phyloP scores from a whole-genome alignment of 2,797 vertebrate genomes.

The Steatocranus sp. region DNA sequence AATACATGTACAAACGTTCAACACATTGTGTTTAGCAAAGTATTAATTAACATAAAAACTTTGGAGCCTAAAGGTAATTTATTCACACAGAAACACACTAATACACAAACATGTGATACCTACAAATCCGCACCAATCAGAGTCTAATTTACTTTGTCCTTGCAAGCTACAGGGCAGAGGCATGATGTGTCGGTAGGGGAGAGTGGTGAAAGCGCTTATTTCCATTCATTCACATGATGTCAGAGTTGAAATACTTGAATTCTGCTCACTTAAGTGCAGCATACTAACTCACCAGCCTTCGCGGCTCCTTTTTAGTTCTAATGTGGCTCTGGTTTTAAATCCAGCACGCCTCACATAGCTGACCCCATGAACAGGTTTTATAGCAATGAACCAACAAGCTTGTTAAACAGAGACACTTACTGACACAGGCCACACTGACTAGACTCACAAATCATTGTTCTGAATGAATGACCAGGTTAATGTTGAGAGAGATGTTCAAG shows the following conservation, averaged over 20 bases:
- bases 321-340: constrained; percentile 8
- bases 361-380: constrained; percentile 14
- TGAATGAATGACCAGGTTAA: not conserved
- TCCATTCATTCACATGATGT: constrained; percentile 17
- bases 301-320: not conserved
- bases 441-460: constrained; percentile 7
- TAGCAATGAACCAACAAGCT: not conserved
- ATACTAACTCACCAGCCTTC: not conserved
- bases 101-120: constrained; percentile 3
- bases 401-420: not conserved
- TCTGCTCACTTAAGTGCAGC: not conserved
- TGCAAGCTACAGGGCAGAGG: constrained; percentile 17
- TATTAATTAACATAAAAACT: constrained; percentile 5
- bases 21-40: not conserved
- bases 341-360: not conserved
- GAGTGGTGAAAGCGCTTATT: constrained; percentile 40
- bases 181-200: not conserved
- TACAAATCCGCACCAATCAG: not conserved
- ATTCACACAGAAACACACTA: not conserved
- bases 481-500: not conserved
- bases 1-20: not conserved
- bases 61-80: not conserved
- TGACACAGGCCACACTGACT: not conserved
- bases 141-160: constrained; percentile 36
- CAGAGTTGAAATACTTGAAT: constrained; percentile 32